Conservation (phyloP, 2,113 vertebrate genomes). For the Tachysurus vachellii region DNA sequence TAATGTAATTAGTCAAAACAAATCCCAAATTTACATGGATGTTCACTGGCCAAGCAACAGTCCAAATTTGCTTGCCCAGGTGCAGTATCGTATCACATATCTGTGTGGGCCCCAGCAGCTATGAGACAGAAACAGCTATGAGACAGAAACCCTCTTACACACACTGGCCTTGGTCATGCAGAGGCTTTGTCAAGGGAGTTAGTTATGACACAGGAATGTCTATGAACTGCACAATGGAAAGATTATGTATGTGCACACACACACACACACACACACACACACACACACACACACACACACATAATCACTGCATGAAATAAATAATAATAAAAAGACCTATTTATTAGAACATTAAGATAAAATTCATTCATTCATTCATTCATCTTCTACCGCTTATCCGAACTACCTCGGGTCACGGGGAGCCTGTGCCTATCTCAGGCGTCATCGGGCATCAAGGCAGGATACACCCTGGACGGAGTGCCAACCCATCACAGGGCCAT, state of each 20-base stretch:
- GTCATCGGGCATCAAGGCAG: too few species aligned
- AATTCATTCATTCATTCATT: too few species aligned
- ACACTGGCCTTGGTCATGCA: background rate
- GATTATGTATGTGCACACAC: background rate
- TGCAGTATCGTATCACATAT: background rate
- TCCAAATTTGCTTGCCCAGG: background rate
- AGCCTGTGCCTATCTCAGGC: too few species aligned
- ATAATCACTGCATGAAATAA: background rate
- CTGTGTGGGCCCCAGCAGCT: background rate
- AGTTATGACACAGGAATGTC: background rate
- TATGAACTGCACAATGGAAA: background rate
- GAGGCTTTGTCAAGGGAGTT: background rate
- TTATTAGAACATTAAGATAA: background rate
- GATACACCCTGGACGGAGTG: too few species aligned
- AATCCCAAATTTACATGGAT: background rate
- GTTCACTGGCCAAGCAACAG: background rate
- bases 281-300: conserved; percentile 6
- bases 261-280: background rate
- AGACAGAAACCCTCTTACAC: background rate
- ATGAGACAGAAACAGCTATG: background rate
- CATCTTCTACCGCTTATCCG: too few species aligned
- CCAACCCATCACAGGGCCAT: too few species aligned
- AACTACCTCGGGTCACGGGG: too few species aligned
- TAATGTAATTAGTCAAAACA: background rate
- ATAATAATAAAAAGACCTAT: background rate